Conservation (phyloP, 2,888 invertebrate species). For the Protophormia terraenovae region DNA sequence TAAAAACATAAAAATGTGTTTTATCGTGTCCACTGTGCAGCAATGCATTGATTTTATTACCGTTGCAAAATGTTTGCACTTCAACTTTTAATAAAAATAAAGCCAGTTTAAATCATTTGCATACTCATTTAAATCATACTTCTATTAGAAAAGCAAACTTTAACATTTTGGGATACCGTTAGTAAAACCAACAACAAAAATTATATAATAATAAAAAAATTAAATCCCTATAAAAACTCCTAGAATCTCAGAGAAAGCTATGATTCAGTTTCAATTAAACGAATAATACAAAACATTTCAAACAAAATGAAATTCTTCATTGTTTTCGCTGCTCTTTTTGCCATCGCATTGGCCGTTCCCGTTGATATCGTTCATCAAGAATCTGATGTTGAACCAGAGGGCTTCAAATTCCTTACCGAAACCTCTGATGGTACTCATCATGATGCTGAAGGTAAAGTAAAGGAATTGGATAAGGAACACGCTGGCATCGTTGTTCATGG, state of each 20-base stretch:
- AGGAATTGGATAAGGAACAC: conserved; percentile 73
- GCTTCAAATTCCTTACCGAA: conserved; percentile 82
- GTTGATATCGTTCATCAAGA: conserved; percentile 82
- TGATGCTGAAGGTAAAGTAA: conserved; percentile 69
- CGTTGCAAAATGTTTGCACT: too few relatives aligned
- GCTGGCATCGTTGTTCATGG: conserved; percentile 72
- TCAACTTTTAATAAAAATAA: too few relatives aligned
- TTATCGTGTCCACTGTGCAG: too few relatives aligned
- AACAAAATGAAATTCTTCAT: conserved; percentile 75
- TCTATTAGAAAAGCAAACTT: too few relatives aligned
- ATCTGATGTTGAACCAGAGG: conserved; percentile 82
- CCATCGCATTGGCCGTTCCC: conserved; percentile 73
- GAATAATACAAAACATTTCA: not conserved
- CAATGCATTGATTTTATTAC: too few relatives aligned
- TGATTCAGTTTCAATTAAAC: conserved; percentile 17
- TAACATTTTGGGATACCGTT: too few relatives aligned
- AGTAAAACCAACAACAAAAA: too few relatives aligned
- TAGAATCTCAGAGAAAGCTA: not conserved
- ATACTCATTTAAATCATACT: too few relatives aligned
- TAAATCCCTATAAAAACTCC: not conserved
- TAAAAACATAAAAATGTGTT: too few relatives aligned
- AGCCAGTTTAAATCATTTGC: too few relatives aligned
- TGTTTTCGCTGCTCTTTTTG: conserved; percentile 79
- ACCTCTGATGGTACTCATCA: conserved; percentile 72
- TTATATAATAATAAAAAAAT: too few relatives aligned